Base-by-base conservation (phyloP, 2,888 invertebrate species). In the Quadroppia sp. region DNA sequence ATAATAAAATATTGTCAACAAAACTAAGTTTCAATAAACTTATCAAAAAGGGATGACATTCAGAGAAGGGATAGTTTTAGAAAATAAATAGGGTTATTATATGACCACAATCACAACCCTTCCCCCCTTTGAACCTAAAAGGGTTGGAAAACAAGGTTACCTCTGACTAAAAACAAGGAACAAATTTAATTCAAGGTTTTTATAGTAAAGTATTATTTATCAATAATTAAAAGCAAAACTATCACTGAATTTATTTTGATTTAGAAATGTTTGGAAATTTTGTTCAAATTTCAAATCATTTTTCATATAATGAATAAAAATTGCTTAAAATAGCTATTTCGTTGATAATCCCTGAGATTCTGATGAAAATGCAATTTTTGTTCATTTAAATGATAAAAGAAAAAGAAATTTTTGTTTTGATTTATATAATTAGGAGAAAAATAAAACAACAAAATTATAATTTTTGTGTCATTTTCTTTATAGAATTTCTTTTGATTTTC, bases 321-420 rank as follows among this genome's bases (percentile, higher is more conserved):
- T 50, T 20, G n/a, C 50, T 45, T 6, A 20, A 23, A 50, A 50
- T 50, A 15, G n/a, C 50, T 4, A 20, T 50, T 23, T 20, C 6
- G 20, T 50, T 50, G 23, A 59, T 20, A 59, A 59, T 64, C 64
- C 64, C 64, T 64, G 64, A 64, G 64, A 59, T 64, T 64, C 40
- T 36, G 17, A 64, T 36, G 64, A n/a, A n/a, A n/a, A 59, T 59
- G 3, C n/a, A 50, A 17, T 30, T 3, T 2, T 30, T 59, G 30
- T 59, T 59, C 59, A 30, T n/a, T 59, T 28, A 59, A 30, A 59
- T 30, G 30, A 15, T 50, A 20, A 20, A 23, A 23, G n/a, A 23
- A 11, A 50, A 50, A 6, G 1, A 9, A 28, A 20, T 28, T 17
- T 59, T 28, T 3, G 4, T 17, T 28, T 7, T 30, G 6, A 30